Conservation (phyloP, 2,113 vertebrate genomes). For the Seriola dumerili region DNA sequence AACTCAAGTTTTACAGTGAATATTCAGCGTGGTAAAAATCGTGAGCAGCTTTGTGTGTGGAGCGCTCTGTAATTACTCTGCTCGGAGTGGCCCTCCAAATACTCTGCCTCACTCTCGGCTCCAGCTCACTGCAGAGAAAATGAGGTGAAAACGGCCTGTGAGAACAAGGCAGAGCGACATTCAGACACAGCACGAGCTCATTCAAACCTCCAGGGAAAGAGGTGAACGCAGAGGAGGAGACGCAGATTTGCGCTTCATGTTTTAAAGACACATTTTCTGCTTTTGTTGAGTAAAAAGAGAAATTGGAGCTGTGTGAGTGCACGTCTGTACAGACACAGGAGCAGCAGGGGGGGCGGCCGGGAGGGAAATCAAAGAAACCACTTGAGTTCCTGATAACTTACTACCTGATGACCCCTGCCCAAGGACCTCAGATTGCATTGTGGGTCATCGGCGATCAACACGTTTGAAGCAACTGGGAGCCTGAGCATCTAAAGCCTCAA, state of each 20-base stretch:
- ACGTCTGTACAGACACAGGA: no score
- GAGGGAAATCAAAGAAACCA: background rate
- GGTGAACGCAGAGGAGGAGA: background rate
- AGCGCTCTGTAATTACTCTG: background rate
- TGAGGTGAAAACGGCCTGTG: background rate
- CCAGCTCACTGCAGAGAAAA: background rate
- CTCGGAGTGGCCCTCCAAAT: background rate
- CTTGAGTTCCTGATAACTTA: no score
- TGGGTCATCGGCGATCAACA: no score
- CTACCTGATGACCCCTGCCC: no score
- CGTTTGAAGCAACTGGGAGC: no score
- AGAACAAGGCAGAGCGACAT: background rate
- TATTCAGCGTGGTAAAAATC: no score
- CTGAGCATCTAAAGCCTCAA: no score
- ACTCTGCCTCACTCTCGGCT: background rate
- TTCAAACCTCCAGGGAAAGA: background rate
- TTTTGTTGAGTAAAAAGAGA: background rate
- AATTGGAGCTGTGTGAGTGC: background rate
- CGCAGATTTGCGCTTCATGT: background rate
- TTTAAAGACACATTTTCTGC: background rate
- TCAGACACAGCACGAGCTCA: background rate
- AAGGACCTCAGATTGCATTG: no score
- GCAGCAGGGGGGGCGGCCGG: no score
- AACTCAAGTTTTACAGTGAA: no score
- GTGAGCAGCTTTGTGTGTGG: background rate